Conservation (phyloP, 2,113 vertebrate species). For the Indri indri region DNA sequence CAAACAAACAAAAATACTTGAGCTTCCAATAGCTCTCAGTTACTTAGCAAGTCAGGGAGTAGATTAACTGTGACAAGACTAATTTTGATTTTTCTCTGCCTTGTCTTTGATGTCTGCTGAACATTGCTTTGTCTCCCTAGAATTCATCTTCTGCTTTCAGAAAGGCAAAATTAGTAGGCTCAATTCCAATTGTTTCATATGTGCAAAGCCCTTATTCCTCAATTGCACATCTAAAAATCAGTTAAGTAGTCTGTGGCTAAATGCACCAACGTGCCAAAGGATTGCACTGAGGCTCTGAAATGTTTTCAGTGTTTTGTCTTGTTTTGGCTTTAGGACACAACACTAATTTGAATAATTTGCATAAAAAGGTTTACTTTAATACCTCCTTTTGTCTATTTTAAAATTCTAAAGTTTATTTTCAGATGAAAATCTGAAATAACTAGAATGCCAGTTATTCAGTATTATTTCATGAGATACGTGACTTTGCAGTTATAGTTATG, state of each 20-base stretch:
- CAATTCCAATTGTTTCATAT: not conserved
- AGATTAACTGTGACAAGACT: not conserved
- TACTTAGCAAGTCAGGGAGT: not conserved
- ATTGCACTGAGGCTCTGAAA: not conserved
- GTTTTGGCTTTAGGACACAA: not conserved
- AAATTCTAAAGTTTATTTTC: conserved; percentile 52
- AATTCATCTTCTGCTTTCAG: not conserved
- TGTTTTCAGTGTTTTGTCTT: not conserved
- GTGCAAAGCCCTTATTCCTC: not conserved
- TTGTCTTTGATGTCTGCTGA: not conserved
- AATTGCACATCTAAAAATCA: not conserved
- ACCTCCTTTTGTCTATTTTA: conserved; percentile 49
- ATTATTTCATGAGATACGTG: conserved; percentile 59
- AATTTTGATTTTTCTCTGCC: not conserved
- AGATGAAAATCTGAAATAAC: conserved; percentile 62
- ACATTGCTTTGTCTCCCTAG: not conserved
- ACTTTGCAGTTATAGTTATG: conserved; percentile 62
- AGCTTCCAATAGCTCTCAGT: not conserved
- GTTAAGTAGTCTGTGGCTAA: not conserved
- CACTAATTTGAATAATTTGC: not conserved
- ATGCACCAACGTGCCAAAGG: not conserved
- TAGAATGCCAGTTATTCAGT: not conserved
- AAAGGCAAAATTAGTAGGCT: not conserved
- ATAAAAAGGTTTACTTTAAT: not conserved
- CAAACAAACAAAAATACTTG: not conserved